Conservation (phyloP, 2,113 vertebrate species). For the Dendropsophus ebraccatus region DNA sequence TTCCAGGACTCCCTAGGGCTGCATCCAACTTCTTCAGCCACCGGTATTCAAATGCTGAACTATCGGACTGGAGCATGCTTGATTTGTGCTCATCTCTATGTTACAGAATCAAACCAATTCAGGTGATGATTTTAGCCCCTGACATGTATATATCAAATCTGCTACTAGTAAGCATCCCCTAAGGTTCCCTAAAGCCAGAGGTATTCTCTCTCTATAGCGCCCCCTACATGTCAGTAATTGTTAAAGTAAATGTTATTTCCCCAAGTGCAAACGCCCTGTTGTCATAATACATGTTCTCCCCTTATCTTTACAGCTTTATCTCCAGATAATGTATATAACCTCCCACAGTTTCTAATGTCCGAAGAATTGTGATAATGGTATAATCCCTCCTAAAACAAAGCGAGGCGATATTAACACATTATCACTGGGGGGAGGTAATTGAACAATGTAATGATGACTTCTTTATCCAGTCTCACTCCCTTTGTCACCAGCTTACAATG, state of each 20-base stretch:
- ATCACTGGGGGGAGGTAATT: neutral
- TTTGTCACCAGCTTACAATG: neutral
- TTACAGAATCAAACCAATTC: no score
- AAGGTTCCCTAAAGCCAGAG: neutral
- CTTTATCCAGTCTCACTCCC: neutral
- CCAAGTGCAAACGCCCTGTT: neutral
- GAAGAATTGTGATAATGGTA: neutral
- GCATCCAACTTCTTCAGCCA: no score
- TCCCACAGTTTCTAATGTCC: neutral
- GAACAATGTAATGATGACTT: neutral
- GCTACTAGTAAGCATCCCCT: no score
- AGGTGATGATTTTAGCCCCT: no score
- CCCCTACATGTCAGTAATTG: neutral
- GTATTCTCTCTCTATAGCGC: neutral
- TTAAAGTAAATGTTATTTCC: neutral
- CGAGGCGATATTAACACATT: neutral
- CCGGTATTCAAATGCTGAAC: no score
- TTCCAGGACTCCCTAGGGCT: no score
- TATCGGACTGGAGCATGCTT: no score
- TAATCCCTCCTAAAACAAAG: conserved; percentile 3
- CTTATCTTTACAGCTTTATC: neutral
- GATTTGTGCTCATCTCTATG: no score
- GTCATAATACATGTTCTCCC: neutral
- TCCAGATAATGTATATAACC: neutral
- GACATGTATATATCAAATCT: no score